phyloP scores from a whole-genome alignment of 1,140 invertebrate genomes.

The Drosophila willistoni region DNA sequence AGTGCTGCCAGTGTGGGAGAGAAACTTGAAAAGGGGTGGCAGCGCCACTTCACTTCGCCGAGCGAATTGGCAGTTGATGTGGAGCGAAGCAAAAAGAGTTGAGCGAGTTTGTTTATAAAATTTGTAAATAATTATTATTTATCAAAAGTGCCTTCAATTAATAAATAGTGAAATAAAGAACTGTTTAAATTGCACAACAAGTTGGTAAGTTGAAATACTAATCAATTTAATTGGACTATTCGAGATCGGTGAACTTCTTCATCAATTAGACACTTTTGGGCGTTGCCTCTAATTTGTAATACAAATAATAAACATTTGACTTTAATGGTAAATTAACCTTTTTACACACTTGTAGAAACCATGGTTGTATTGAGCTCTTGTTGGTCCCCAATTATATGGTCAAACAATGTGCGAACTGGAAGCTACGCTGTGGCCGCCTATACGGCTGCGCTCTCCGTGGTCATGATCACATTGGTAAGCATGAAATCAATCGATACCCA shows the following conservation, averaged over 20 bases:
- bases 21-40: not conserved
- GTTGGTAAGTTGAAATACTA: not conserved
- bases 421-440: slow-evolving; percentile 91
- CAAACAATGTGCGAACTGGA: slow-evolving; percentile 89
- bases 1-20: not conserved
- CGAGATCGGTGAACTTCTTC: not conserved
- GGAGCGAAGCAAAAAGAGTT: too few relatives aligned
- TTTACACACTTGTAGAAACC: not conserved
- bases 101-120: not conserved
- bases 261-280: slow-evolving; percentile 4
- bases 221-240: not conserved
- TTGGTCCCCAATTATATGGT: slow-evolving; percentile 94
- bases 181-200: not conserved
- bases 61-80: too few relatives aligned
- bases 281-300: slow-evolving; percentile 11
- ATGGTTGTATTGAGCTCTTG: slow-evolving; percentile 91
- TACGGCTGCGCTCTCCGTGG: slow-evolving; percentile 88
- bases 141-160: too few relatives aligned
- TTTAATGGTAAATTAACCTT: not conserved
- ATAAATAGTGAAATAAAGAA: not conserved
- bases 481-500: not conserved
- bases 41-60: not conserved
- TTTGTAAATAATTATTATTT: not conserved
- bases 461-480: slow-evolving; percentile 88
- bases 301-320: slow-evolving; percentile 9